A percentile compares a stretch with the other conserved stretches of the same genome.
These are phyloP conservation scores for Periplaneta americana DNA, from an alignment of 1,140 invertebrate genomes.

Conservation along the genomic window DNA sequence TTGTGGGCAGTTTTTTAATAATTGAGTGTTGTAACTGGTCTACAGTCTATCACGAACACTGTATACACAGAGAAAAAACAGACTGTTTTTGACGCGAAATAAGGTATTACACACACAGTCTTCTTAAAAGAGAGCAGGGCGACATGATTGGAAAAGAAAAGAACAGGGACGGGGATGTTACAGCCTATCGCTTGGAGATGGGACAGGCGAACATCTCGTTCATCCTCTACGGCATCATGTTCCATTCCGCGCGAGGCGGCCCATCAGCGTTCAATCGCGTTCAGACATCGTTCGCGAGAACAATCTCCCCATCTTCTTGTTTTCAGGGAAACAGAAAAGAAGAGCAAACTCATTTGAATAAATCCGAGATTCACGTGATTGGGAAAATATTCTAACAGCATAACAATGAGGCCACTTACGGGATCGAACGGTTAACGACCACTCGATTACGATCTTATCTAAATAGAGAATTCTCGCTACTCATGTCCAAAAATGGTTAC, in stretches of 20 bases:
- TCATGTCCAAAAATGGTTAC: no score
- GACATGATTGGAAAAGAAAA: neutral
- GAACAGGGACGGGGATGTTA: neutral
- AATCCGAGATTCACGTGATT: neutral
- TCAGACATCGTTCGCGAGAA: neutral
- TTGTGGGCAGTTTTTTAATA: no score
- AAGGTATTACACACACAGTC: neutral
- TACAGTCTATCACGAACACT: neutral
- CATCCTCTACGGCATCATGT: neutral
- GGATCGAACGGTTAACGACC: neutral
- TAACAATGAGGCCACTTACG: neutral
- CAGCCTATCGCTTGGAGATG: neutral
- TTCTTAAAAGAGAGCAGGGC: neutral
- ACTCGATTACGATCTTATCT: neutral
- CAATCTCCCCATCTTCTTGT: neutral
- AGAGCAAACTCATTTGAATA: neutral
- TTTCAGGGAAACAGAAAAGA: neutral
- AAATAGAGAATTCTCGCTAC: no score
- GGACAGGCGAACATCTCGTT: neutral
- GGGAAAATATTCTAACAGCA: neutral
- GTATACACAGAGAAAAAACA: neutral
- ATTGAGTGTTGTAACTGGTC: no score
- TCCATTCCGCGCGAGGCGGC: neutral
- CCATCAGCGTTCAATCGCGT: neutral
- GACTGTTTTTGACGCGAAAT: neutral